phyloP scores from a whole-genome alignment of 1,140 invertebrate genomes.

The Globodera rostochiensis region DNA sequence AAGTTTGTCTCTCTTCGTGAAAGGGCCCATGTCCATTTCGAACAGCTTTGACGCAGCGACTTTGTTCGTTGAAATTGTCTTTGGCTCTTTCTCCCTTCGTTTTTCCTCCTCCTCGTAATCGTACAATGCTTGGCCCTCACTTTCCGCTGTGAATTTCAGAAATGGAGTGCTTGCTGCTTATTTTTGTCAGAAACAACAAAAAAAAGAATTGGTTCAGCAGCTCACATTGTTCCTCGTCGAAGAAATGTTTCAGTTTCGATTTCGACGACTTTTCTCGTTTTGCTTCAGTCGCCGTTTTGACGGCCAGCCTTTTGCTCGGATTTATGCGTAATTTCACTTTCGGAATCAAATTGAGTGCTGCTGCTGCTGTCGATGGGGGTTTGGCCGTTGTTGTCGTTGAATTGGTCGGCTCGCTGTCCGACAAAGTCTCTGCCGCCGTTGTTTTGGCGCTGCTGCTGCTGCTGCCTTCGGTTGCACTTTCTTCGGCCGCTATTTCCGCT shows the following conservation, averaged over 20 bases:
- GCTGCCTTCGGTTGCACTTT: not conserved
- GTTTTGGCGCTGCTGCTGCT: not conserved
- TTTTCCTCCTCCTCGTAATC: not conserved
- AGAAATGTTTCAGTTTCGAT: not conserved
- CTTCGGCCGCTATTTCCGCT: not conserved
- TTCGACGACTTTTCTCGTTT: conserved; percentile 64
- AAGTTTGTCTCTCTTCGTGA: not conserved
- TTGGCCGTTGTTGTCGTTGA: not conserved
- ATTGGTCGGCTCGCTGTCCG: not conserved
- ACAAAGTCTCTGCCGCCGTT: not conserved
- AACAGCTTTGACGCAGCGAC: not conserved
- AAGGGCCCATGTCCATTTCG: not conserved
- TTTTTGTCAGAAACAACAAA: too few species aligned
- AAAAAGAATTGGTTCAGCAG: too few species aligned
- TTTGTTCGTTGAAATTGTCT: not conserved
- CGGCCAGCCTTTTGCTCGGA: conserved; percentile 65
- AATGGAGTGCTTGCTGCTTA: too few species aligned
- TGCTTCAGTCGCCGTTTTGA: conserved; percentile 70
- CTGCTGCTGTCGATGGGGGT: not conserved
- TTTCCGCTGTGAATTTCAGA: not conserved
- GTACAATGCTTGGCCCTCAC: not conserved
- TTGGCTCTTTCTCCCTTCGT: not conserved
- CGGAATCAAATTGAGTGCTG: not conserved
- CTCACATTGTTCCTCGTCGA: not conserved
- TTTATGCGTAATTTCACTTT: not conserved